Conservation (phyloP, 1,140 invertebrate species). For the Musca vetustissima region DNA sequence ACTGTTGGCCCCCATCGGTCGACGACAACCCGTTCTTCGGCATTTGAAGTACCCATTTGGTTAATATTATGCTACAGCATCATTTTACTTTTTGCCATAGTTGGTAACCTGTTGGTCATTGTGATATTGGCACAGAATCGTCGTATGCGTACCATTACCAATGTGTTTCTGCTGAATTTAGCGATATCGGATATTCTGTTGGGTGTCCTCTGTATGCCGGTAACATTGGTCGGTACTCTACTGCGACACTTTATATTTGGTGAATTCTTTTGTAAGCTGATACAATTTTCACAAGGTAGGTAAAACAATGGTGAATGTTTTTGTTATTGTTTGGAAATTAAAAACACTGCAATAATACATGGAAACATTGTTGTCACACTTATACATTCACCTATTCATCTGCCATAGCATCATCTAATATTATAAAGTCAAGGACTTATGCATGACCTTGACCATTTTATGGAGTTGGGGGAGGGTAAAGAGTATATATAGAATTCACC, state of each 20-base stretch:
- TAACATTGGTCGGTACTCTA: constrained; percentile 80
- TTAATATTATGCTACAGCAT: constrained; percentile 70
- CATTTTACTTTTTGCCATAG: constrained; percentile 77
- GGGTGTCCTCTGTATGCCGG: constrained; percentile 85
- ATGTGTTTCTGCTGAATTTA: constrained; percentile 85
- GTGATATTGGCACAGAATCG: constrained; percentile 78
- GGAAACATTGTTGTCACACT: too few species aligned
- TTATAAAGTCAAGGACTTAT: too few species aligned
- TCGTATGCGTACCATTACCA: constrained; percentile 85
- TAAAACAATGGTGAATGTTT: too few species aligned
- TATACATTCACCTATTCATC: too few species aligned
- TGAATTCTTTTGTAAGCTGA: constrained; percentile 76
- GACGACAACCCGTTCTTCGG: constrained; percentile 29
- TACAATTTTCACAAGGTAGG: constrained; percentile 84
- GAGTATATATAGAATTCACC: too few species aligned
- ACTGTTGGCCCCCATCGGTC: constrained; percentile 6
- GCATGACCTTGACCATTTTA: too few species aligned
- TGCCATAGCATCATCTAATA: too few species aligned
- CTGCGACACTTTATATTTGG: constrained; percentile 84
- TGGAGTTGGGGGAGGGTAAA: too few species aligned
- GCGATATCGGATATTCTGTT: constrained; percentile 80
- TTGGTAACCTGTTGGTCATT: constrained; percentile 80
- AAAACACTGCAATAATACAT: too few species aligned
- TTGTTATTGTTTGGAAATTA: too few species aligned
- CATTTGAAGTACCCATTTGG: constrained; percentile 45